Base-by-base conservation (phyloP, 2,113 vertebrate species). In the Leptobrachium leishanense region DNA sequence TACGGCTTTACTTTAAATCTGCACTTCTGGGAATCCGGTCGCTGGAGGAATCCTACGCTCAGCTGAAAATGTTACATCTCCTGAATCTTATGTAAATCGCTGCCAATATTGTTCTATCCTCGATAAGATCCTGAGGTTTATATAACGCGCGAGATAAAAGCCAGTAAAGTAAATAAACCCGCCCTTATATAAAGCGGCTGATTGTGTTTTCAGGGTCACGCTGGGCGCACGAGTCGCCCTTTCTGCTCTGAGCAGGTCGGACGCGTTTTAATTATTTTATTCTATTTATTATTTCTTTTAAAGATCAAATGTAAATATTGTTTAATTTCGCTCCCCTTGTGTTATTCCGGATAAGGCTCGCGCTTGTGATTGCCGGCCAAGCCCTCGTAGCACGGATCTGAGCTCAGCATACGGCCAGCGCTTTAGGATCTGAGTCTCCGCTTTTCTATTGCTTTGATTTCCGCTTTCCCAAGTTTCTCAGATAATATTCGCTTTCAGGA, bases 281-380 rank as follows among this genome's bases (percentile, higher is more conserved):
- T n/a, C 6, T 50, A 40, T 13, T 69, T 69, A 43, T n/a, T 69
- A 46, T 69, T 7, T 69, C 15, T 59, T 13, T 59, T 11, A 59
- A 69, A 69, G 68, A 69, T 46, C 13, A 69, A 69, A 69, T 69
- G 1, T 46, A 15, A 69, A 50, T 13, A n/a, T 43, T 46, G 20
- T 69, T 46, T 44, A 5, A 13, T 40, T 43, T 44, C n/a, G 15
- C n/a, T 68, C 10, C 20, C 4, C 7, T 46, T 31, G 11, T 4
- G 9, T 69, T 46, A 69, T 69, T n/a, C 13, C 13, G n/a, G 68
- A 44, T 69, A 69, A 69, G 44, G 46, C 41, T 50, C 43, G 13
- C 20, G 9, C 15, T 5, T 1, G 44, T 5, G n/a, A 69, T 69
- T 15, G 31, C 67, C 41, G 12, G 41, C 67, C 67, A 69, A 69